Evolutionary conservation across 30 jellyfish, hydroid and myxozoan genomes (phyloP).

Genomic region (Aurelia aurita complex sp. Pacific): DNA sequence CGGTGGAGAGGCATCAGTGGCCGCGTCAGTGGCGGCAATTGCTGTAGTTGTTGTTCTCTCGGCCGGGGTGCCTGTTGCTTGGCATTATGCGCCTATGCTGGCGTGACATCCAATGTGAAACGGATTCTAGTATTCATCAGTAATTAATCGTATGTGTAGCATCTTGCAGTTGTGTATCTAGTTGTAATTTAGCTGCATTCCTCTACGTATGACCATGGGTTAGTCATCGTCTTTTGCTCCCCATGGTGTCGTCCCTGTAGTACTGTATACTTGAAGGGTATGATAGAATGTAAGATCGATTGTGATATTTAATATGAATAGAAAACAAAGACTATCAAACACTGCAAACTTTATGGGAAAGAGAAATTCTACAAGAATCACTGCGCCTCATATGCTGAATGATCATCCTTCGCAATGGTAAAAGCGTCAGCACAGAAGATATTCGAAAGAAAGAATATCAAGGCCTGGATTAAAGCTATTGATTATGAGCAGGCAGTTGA

Average conservation of each 20-base stretch:
- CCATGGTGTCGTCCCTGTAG: background rate
- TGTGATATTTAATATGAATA: background rate
- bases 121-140: background rate
- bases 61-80: background rate
- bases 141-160: background rate
- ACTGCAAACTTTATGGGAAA: no score
- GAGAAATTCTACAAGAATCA: no score
- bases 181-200: background rate
- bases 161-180: background rate
- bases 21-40: background rate
- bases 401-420: no score
- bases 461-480: no score
- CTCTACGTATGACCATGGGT: background rate
- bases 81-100: background rate
- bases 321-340: background rate
- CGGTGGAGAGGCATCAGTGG: background rate
- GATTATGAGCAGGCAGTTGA: no score
- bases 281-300: background rate
- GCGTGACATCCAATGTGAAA: background rate
- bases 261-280: background rate
- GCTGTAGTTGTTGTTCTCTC: background rate
- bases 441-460: no score
- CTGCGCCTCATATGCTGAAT: no score
- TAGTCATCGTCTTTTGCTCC: background rate
- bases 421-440: no score